Evolutionary conservation across 2,797 vertebrate species (phyloP), one percentile per base, ranked within the genome.

Genomic region (Crossoptilon crossoptilon): DNA sequence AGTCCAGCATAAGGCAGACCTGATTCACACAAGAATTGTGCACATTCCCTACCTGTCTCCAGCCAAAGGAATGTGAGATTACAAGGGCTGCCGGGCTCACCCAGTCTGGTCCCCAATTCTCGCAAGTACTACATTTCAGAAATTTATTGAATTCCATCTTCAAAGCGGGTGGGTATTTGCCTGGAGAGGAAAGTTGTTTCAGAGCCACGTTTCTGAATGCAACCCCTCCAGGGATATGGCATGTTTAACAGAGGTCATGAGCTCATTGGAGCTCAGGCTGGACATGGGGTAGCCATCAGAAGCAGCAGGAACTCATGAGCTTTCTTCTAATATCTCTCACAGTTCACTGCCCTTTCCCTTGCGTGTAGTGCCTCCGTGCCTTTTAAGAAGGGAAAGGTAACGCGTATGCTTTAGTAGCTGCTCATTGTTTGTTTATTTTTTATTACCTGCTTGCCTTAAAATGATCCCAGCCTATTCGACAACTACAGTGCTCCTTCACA

Each of bases 121-220:
- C 5, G 1, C 67, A 96, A 71, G 85, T 16, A 0, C 76, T 70
- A 71, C 91, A 93, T 95, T 93, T 91, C 91, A 93, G 77, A 83
- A 96, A 96, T 94, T 60, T 55, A 87, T 90, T 91, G 90, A 96
- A 96, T 96, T 96, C 95, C 94, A 77, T 88, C 68, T 88, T 94
- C 82, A 90, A 94, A 93, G 49, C 1, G 0, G 56, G 56, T 0
- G 15, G 74, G 74, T 90, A 94, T 95, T 96, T 79, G 91, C 91
- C 95, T 91, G 88, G 56, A 96, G 94, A 82, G 83, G 76, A 84
- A 91, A 68, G 29, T 55, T 87, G 55, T 79, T 94, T 78, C 71
- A 70, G 88, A 84, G 71, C 22, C 53, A 60, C 26, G 16, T 64
- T 90, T 49, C 68, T 46, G 85, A 94, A 82, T 19, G 17, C 35